A percentile compares a stretch with the other conserved stretches of the same genome.
Conservation (phyloP, 2,113 vertebrate species). For the Microtus oregoni region DNA sequence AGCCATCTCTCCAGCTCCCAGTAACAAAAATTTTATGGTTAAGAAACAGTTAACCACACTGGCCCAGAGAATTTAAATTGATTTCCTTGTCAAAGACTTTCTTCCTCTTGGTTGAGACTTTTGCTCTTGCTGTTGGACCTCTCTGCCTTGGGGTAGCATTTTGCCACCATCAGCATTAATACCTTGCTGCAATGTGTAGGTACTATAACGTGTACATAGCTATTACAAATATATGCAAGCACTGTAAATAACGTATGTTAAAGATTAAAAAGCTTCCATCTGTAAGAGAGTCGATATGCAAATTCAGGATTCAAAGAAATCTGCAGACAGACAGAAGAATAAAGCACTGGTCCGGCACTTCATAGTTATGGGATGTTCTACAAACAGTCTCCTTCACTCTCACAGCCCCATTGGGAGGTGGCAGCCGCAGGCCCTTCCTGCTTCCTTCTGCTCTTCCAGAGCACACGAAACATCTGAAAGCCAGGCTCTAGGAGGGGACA, state of each 20-base stretch:
- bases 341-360: not conserved
- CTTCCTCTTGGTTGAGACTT: conserved; percentile 13
- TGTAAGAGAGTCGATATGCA: conserved; percentile 17
- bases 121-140: not conserved
- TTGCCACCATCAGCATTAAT: conserved; percentile 18
- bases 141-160: not conserved
- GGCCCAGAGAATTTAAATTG: not conserved
- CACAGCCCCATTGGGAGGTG: not conserved
- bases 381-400: not conserved
- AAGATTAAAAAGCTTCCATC: not conserved
- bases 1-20: no score
- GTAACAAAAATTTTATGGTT: conserved; percentile 25
- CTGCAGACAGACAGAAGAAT: not conserved
- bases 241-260: not conserved
- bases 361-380: not conserved
- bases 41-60: conserved; percentile 17
- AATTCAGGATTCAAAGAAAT: not conserved
- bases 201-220: not conserved
- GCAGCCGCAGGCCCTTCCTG: not conserved
- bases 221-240: not conserved
- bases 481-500: not conserved
- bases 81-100: conserved; percentile 38
- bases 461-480: conserved; percentile 16
- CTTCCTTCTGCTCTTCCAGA: conserved; percentile 27
- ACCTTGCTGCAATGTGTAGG: not conserved